Base-by-base conservation (phyloP, 2,888 invertebrate genomes). In the Aradus depressus region DNA sequence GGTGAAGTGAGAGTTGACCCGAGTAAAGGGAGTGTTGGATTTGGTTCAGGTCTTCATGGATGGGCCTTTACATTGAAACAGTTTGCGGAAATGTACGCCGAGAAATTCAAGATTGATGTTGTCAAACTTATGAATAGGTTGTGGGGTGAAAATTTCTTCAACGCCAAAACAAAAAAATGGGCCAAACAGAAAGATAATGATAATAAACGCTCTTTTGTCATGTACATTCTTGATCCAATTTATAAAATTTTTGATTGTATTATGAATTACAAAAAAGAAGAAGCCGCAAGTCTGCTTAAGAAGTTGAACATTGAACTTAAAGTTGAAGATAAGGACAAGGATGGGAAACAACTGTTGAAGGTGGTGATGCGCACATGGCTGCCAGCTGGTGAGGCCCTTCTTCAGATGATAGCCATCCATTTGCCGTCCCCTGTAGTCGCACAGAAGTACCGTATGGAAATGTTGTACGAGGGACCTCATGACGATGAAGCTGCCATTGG, bases 321-420 rank as follows among this genome's bases (percentile, higher is more conserved):
- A 67, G 81, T 84, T 62, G 98, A 99, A 68, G 98, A 99, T 66
- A 81, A 86, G 66, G 96, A 97, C 59, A 87, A 92, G 72, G 92
- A 93, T 61, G 96, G 95, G 63, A 99, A 99, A 69, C 85, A 82
- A 55, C 75, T 98, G 59, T 77, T 98, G 63, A 98, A 98, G 79
- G 82, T 89, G 61, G 89, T 98, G 58, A 98, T 99, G 97, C 84
- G 97, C 63, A 89, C 89, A 56, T 99, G 98, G 98, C 75, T 99
- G 71, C 98, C 98, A 50, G 98, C 98, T 67, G 98, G 98, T 62
- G 97, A 99, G 71, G 93, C 98, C 65, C 75, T 99, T 64, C 89
- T 99, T 74, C 96, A 98, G 79, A 99, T 99, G 98, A 99, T 99
- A 73, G 92, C 95, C 73, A 95, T 99, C 69, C 98, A 99, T 69